Percentiles rank a stretch among this genome's conserved stretches.
These are phyloP conservation scores for Ophioderma brevispina DNA, from an alignment of 35 echinoderm and acorn worm species.

Conservation along the genomic window DNA sequence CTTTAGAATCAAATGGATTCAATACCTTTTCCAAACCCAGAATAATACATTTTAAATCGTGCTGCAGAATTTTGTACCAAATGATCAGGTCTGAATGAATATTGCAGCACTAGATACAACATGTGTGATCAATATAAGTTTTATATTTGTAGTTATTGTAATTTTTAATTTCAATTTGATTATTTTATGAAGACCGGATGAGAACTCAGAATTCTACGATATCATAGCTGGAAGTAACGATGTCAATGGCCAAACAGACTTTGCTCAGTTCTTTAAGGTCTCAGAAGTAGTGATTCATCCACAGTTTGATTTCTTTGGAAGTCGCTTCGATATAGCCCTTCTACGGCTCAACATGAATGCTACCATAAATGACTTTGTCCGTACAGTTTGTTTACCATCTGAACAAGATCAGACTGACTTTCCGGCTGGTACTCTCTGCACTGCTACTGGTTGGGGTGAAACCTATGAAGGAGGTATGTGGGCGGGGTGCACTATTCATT, in stretches of 20 bases:
- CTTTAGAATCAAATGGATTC: no score
- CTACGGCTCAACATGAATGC: not conserved
- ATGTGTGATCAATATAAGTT: no score
- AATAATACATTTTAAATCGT: no score
- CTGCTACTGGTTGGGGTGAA: not conserved
- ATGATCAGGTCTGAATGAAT: no score
- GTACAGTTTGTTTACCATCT: not conserved
- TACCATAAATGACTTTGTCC: not conserved
- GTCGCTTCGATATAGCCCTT: not conserved
- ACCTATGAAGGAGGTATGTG: not conserved
- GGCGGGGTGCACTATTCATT: no score
- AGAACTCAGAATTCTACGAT: not conserved
- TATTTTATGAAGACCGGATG: no score
- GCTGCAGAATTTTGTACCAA: no score
- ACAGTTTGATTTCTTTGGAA: not conserved
- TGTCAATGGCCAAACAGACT: not conserved
- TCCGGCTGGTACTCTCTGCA: not conserved
- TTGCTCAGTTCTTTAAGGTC: not conserved
- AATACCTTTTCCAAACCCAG: no score
- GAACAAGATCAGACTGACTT: not conserved
- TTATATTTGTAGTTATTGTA: no score
- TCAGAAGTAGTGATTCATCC: not conserved
- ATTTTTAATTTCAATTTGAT: no score
- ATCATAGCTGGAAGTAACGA: not conserved
- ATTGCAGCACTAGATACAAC: no score